Base-by-base conservation (phyloP, 2,888 invertebrate genomes). In the Carpatolechia fugitivella region DNA sequence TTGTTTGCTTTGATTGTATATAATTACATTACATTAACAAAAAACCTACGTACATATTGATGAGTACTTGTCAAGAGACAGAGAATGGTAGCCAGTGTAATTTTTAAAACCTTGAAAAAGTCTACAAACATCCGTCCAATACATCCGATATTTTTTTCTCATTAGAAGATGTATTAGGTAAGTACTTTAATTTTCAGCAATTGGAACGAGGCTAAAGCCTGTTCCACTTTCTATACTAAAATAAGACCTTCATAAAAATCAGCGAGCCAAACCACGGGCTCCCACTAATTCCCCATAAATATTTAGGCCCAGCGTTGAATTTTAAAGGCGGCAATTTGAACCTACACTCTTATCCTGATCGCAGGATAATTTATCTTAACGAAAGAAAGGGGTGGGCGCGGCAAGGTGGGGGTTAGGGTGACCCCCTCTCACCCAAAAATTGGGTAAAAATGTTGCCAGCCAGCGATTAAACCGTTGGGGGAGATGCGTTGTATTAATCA, bases 401-500 rank as follows among this genome's bases (percentile, higher is more conserved):
- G 66, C 57, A 68, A 70, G 68, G 66, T 62, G 66, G 72, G 70
- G 74, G 74, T 65, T 64, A 63, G 62, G 67, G 60, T 54, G 67
- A 70, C 69, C 72, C 72, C 72, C 64, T 68, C 67, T 74, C 76
- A 52, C 83, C 85, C 88, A 89, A 90, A 90, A 90, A 90, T 90
- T 89, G 90, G 87, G 89, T 89, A 90, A 90, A 90, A 90, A 90
- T 90, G 90, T 89, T 89, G 85, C 89, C 87, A 86, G 87, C 87
- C 71, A 88, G 78, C 90, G 89, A 89, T 89, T 90, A 90, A 90
- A 89, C 85, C 85, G 84, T 86, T 75, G 84, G 78, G 88, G 89
- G 89, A 85, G 90, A 89, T 89, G 86, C 90, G 90, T 89, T 84
- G 86, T 89, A 90, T 89, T 90, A 90, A 90, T 90, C 90, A 90